Base-by-base conservation (phyloP, 2,113 vertebrate species). In the Channa argus region DNA sequence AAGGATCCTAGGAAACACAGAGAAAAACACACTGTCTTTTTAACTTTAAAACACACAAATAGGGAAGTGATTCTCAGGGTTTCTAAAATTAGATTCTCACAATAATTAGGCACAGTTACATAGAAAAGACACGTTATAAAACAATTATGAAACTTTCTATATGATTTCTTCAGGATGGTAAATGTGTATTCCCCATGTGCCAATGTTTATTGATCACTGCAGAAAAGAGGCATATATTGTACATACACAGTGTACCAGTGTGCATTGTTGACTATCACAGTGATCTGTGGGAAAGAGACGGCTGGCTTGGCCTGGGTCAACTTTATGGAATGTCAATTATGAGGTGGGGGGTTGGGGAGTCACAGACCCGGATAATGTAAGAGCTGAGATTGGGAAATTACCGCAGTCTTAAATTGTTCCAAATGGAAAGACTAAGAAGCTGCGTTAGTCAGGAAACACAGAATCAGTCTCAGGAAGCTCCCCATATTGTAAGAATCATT, bases 311-410 rank as follows among this genome's bases (percentile, higher is more conserved):
- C 80, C 74, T 34, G 69, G 81, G 88, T 91, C 88, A 87, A 65
- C 84, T 80, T 83, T 83, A 89, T 84, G 86, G 92, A 93, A 91
- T 93, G 88, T 91, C 90, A 91, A 86, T 91, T 24, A 89, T 78
- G 80, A 65, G 52, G 70, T 39, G 76, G 81, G 70, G 74, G 86
- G 72, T 9, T 33, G 80, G 69, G 71, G 38, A 64, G 73, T 67
- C 46, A 14, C 68, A 63, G 66, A 33, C 45, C n/a, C 33, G 43
- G 74, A 82, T 90, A 90, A 91, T 88, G 82, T 82, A 87, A 77
- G 86, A 86, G 80, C 80, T 59, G 49, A 88, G 81, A 80, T 70
- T 51, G 75, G 86, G 84, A 87, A 89, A 87, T 87, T 72, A 88
- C 85, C 77, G 81, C 11, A 71, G 84, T 72, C 74, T 87, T 85